Conservation (phyloP, 2,113 vertebrate genomes). For the Ceyx cyanopectus region DNA sequence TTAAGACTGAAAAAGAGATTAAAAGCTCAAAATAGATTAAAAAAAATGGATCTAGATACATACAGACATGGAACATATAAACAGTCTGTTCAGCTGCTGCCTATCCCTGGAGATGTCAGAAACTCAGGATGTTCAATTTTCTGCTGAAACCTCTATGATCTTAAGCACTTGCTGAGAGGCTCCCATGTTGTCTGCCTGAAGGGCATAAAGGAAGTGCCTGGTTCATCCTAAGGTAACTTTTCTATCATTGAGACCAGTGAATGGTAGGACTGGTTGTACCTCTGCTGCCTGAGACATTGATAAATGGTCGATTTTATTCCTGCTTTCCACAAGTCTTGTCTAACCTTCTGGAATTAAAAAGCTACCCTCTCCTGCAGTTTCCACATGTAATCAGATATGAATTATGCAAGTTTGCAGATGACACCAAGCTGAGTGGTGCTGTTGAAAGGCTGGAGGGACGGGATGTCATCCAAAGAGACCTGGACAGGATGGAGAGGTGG, state of each 20-base stretch:
- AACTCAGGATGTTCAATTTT: neutral
- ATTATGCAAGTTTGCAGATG: no score
- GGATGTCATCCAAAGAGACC: no score
- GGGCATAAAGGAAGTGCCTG: neutral
- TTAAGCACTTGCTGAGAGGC: rapidly evolving
- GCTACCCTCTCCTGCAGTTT: neutral
- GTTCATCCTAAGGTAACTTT: neutral
- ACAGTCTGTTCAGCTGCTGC: neutral
- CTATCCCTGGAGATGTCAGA: neutral
- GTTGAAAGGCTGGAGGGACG: no score
- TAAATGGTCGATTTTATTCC: neutral
- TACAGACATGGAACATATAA: neutral
- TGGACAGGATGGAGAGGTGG: no score
- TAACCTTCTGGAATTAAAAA: neutral
- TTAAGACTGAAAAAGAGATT: neutral
- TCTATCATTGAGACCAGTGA: neutral
- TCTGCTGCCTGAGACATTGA: neutral
- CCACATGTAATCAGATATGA: neutral
- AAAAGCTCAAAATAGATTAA: neutral
- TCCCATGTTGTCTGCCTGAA: neutral
- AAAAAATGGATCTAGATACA: neutral
- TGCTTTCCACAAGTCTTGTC: neutral
- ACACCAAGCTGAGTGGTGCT: no score
- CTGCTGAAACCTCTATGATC: neutral
- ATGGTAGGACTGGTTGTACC: neutral